Percentiles rank a stretch among this genome's conserved stretches.
phyloP scores from a whole-genome alignment of 2,888 invertebrate species.

The Leucophenga maculata region DNA sequence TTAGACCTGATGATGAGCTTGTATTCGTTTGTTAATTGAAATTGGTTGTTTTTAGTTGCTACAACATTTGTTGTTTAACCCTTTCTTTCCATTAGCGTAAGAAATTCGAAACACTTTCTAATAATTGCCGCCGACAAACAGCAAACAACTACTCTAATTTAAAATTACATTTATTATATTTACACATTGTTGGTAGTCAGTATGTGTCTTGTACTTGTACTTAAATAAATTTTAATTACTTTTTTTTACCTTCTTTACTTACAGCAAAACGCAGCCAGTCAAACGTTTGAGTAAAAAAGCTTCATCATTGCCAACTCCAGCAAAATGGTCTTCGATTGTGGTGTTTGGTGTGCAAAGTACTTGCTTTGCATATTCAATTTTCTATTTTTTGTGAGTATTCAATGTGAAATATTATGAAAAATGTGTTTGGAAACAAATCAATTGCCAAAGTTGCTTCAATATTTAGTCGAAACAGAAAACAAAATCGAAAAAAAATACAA shows the following conservation, averaged over 20 bases:
- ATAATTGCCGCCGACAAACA: not conserved
- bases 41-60: constrained; percentile 46
- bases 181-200: constrained; percentile 1
- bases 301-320: constrained; percentile 54
- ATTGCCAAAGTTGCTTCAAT: no score
- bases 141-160: no score
- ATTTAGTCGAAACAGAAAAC: no score
- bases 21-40: constrained; percentile 16
- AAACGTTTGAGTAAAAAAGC: constrained; percentile 42
- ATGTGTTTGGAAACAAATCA: not conserved
- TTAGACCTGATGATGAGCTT: constrained; percentile 41
- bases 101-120: constrained; percentile 37
- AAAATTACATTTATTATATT: no score
- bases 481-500: no score
- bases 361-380: constrained; percentile 82
- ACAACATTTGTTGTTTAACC: constrained; percentile 28
- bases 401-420: constrained; percentile 3
- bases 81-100: constrained; percentile 35
- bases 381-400: constrained; percentile 80
- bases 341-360: constrained; percentile 80
- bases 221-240: constrained; percentile 21
- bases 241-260: constrained; percentile 17
- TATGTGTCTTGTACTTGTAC: constrained; percentile 20
- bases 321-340: constrained; percentile 75
- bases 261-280: no score